A percentile compares a stretch with the other conserved stretches of the same genome.
Evolutionary conservation across 37 sponge, comb jelly and placozoan genomes (phyloP).

Genomic region (Chondrosia reniformis): DNA sequence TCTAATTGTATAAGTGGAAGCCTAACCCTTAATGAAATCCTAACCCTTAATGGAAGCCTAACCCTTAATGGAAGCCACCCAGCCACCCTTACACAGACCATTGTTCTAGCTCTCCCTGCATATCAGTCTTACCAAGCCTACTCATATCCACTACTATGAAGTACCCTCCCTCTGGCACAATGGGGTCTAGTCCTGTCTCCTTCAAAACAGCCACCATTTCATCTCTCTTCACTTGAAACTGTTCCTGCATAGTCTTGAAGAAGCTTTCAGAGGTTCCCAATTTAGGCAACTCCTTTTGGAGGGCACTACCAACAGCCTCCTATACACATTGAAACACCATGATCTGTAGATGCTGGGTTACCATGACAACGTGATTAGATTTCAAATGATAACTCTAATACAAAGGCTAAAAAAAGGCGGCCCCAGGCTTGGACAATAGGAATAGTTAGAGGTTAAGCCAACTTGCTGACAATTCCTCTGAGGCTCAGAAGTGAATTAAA

Average conservation of each 20-base stretch:
- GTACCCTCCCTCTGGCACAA: constrained; percentile 90
- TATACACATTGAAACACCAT: constrained; percentile 14
- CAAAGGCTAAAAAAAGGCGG: no score
- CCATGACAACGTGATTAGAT: not conserved
- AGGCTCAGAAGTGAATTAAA: no score
- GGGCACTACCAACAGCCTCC: constrained; percentile 80
- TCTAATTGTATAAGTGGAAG: no score
- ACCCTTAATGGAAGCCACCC: no score
- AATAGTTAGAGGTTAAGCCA: no score
- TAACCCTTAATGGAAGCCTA: no score
- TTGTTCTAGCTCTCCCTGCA: no score
- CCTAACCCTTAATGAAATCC: no score
- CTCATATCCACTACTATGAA: constrained; percentile 89
- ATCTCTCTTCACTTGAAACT: constrained; percentile 70
- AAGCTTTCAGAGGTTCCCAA: constrained; percentile 68
- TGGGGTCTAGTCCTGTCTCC: constrained; percentile 79
- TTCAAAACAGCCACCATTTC: constrained; percentile 65
- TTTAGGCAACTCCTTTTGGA: constrained; percentile 61
- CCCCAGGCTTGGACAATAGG: no score
- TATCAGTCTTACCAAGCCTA: constrained; percentile 46
- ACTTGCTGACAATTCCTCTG: no score
- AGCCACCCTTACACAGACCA: no score
- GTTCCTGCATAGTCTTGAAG: constrained; percentile 53
- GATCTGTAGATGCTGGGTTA: not conserved
- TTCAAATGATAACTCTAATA: no score